Conservation (phyloP, 2,888 invertebrate species). For the Cryptus armator region DNA sequence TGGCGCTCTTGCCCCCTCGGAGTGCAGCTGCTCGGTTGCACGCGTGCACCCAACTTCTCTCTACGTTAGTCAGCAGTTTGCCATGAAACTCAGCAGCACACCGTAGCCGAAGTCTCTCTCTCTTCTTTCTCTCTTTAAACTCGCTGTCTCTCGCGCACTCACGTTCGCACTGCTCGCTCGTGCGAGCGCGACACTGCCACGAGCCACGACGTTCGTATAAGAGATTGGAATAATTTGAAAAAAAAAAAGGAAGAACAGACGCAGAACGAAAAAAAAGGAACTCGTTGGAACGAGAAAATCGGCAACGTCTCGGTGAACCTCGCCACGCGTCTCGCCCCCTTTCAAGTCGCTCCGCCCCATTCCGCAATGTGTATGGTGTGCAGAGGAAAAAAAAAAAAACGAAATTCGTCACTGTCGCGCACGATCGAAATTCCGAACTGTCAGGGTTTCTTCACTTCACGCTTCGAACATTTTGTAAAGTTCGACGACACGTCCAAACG, state of each 20-base stretch:
- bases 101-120: too few relatives aligned
- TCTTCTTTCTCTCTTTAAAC: too few relatives aligned
- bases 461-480: slow-evolving; percentile 42
- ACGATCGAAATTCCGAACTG: slow-evolving; percentile 49
- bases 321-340: slow-evolving; percentile 27
- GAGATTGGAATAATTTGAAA: slow-evolving; percentile 36
- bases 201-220: slow-evolving; percentile 44
- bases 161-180: slow-evolving; percentile 19
- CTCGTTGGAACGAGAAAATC: slow-evolving; percentile 29
- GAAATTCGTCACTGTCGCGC: slow-evolving; percentile 45
- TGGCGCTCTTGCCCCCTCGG: slow-evolving; percentile 35
- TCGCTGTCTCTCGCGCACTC: neutral
- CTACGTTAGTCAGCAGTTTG: slow-evolving; percentile 76
- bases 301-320: slow-evolving; percentile 22
- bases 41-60: slow-evolving; percentile 66
- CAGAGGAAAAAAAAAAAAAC: slow-evolving; percentile 14
- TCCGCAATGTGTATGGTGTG: neutral
- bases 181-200: slow-evolving; percentile 41
- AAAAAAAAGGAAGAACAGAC: neutral
- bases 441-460: slow-evolving; percentile 32
- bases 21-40: slow-evolving; percentile 80
- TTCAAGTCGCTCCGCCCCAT: slow-evolving; percentile 30
- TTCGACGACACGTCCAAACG: slow-evolving; percentile 24
- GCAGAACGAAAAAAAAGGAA: slow-evolving; percentile 15
- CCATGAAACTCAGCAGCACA: slow-evolving; percentile 59